Base-by-base conservation (phyloP, 2,797 vertebrate genomes). In the Tachyglossus aculeatus region DNA sequence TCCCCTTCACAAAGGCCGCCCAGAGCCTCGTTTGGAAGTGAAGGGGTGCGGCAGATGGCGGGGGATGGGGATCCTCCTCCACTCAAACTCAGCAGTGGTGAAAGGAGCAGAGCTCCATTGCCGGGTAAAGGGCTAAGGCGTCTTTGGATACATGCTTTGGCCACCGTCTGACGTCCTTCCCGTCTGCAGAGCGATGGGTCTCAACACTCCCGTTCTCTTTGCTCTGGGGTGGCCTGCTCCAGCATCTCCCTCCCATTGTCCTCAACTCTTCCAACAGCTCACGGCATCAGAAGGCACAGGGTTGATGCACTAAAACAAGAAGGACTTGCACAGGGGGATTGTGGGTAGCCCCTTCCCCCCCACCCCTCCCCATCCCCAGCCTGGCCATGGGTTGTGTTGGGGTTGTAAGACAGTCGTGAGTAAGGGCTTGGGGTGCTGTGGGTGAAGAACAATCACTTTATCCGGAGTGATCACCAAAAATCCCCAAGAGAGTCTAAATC, bases 241-340 rank as follows among this genome's bases (percentile, higher is more conserved):
- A 15, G 50, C 22, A 71, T 45, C 29, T 34, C 29, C 18, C 1
- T 11, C 53, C n/a, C 31, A 38, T 5, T 10, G 50, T 19, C 61
- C 48, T 53, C 56, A 32, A 36, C 74, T 53, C 55, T 40, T 65
- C 69, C 66, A 71, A 68, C 52, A 34, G 50, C 67, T 82, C 68
- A 22, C 67, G 79, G 79, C 72, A 68, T 82, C 61, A 47, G 84
- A 91, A 92, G 89, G 91, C 91, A 92, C 88, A 79, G 83, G 70
- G 37, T 90, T 80, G 60, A 69, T 21, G 40, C 43, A 53, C 38
- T 54, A 70, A 78, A 67, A 58, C 71, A 67, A 81, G 69, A 68
- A 82, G 59, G 63, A 44, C 66, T 73, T 78, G 25, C 37, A 56
- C 62, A 76, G 25, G 34, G 82, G 62, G 66, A 74, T 75, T 82